A percentile compares a stretch with the other conserved stretches of the same genome.
These are phyloP conservation scores for Carcinoscorpius rotundicauda DNA, from an alignment of 1,140 invertebrate genomes.

Conservation along the genomic window DNA sequence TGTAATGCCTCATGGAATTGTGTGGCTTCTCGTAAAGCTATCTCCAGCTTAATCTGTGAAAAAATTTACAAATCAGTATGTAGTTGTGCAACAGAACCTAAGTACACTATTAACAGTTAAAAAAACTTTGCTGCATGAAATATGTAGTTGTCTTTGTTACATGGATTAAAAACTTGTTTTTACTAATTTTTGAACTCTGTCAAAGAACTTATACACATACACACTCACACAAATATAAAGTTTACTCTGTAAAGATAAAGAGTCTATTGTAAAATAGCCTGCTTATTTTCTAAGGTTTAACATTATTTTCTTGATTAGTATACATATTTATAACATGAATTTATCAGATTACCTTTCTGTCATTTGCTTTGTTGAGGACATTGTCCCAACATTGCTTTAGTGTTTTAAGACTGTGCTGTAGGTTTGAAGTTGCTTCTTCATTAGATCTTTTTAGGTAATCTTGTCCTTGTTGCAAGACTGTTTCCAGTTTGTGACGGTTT, in stretches of 20 bases:
- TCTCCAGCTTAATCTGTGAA: constrained; percentile 74
- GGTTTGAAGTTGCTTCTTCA: constrained; percentile 57
- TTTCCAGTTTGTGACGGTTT: constrained; percentile 78
- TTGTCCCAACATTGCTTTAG: constrained; percentile 86
- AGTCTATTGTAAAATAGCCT: too few relatives aligned
- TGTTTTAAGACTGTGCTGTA: constrained; percentile 73
- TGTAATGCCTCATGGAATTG: constrained; percentile 85
- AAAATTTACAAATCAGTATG: background rate
- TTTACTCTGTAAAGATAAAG: too few relatives aligned
- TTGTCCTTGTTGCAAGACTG: constrained; percentile 73
- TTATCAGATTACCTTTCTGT: constrained; percentile 56
- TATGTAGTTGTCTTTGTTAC: too few relatives aligned
- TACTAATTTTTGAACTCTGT: too few relatives aligned
- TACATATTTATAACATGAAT: background rate
- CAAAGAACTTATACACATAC: too few relatives aligned
- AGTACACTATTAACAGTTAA: too few relatives aligned
- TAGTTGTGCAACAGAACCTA: too few relatives aligned
- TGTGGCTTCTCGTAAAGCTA: constrained; percentile 88
- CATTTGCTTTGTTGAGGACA: constrained; percentile 71
- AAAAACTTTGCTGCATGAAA: too few relatives aligned
- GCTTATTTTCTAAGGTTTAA: too few relatives aligned
- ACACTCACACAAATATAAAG: too few relatives aligned
- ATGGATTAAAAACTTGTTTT: too few relatives aligned
- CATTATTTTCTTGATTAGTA: too few relatives aligned
- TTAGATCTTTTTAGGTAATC: constrained; percentile 71